A percentile compares a stretch with the other conserved stretches of the same genome.
Evolutionary conservation across 2,797 vertebrate genomes (phyloP).

Genomic region (Anguilla obscura): DNA sequence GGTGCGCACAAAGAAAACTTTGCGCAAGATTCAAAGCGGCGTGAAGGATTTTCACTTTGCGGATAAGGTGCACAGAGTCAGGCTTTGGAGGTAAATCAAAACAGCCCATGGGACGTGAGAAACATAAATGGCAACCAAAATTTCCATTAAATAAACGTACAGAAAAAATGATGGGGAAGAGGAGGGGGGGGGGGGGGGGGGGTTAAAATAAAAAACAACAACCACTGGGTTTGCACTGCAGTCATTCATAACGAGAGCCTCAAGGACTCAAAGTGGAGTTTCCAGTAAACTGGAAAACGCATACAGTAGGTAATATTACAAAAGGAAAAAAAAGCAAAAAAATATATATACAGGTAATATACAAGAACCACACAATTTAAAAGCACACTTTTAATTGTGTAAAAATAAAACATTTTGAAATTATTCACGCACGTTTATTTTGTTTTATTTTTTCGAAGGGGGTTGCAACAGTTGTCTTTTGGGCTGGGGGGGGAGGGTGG

Average conservation of each 20-base stretch:
- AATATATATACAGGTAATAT: no score
- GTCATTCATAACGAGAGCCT: constrained; percentile 14
- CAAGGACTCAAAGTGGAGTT: background rate
- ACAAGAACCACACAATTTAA: constrained; percentile 22
- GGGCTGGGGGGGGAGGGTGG: background rate
- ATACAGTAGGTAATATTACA: constrained; percentile 14
- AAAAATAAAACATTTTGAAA: constrained; percentile 14
- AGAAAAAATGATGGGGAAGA: background rate
- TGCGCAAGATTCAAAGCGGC: constrained; percentile 14
- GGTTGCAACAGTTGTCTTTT: background rate
- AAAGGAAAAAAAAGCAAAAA: background rate
- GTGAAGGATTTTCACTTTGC: constrained; percentile 1
- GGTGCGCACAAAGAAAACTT: background rate
- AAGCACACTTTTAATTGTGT: constrained; percentile 7
- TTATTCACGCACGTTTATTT: constrained; percentile 17
- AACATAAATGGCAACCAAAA: background rate
- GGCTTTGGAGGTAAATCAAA: constrained; percentile 29
- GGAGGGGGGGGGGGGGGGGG: background rate
- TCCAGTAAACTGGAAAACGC: background rate
- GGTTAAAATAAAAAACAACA: background rate
- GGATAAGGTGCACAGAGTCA: background rate
- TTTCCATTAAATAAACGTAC: background rate
- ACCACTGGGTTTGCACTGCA: constrained; percentile 32
- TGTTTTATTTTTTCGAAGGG: constrained; percentile 2
- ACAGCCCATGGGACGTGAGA: constrained; percentile 2